phyloP scores from a whole-genome alignment of 2,113 vertebrate species.

The Brienomyrus longianalis region DNA sequence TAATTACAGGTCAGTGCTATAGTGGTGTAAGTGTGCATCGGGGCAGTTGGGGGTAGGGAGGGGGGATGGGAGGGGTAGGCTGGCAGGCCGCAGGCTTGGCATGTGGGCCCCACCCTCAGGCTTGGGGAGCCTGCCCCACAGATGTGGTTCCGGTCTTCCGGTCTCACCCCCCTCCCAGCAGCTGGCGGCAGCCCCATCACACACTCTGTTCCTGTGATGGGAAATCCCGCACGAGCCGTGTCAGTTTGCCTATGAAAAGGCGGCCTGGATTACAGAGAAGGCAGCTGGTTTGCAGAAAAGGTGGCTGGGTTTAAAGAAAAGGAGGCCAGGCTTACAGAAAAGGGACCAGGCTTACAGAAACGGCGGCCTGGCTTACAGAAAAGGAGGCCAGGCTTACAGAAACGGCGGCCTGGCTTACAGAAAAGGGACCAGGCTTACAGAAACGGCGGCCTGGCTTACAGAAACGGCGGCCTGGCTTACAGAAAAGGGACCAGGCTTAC shows the following conservation, averaged over 20 bases:
- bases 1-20: conserved; percentile 49
- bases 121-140: conserved; percentile 46
- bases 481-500: background rate
- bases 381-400: background rate
- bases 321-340: background rate
- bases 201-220: conserved; percentile 31
- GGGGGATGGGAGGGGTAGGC: conserved; percentile 30
- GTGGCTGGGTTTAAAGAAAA: background rate
- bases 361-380: background rate
- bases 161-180: conserved; percentile 27
- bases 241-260: background rate
- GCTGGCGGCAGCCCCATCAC: conserved; percentile 23
- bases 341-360: background rate
- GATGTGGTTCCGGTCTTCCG: conserved; percentile 54
- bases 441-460: background rate
- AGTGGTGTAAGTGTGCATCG: conserved; percentile 33
- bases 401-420: background rate
- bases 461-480: fast-evolving
- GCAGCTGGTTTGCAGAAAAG: fast-evolving
- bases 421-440: fast-evolving
- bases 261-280: background rate
- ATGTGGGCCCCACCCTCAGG: background rate
- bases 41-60: conserved; percentile 40
- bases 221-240: background rate
- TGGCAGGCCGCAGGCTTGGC: conserved; percentile 5